Conservation (phyloP, 2,113 vertebrate species). For the Drymodes brunneopygia region DNA sequence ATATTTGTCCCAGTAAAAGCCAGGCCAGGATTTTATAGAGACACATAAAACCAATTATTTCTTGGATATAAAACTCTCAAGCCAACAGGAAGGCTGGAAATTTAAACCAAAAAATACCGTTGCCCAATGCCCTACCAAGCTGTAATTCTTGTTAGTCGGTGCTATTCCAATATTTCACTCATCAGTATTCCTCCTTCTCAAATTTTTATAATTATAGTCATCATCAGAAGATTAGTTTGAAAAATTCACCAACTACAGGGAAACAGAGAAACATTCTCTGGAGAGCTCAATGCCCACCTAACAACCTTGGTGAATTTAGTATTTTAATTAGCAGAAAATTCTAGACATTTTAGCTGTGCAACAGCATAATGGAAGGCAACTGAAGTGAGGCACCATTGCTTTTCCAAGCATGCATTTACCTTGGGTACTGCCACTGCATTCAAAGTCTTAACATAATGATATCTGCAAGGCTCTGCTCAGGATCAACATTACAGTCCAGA, state of each 20-base stretch:
- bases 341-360: not conserved
- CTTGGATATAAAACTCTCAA: not conserved
- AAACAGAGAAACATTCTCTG: conserved; percentile 27
- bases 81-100: not conserved
- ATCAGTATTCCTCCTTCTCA: conserved; percentile 64
- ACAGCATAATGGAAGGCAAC: not conserved
- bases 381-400: not conserved
- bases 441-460: not conserved
- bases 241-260: conserved; percentile 16
- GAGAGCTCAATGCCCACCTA: conserved; percentile 27
- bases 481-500: not conserved
- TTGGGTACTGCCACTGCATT: not conserved
- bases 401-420: not conserved
- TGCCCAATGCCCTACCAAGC: not conserved
- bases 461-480: not conserved
- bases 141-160: not conserved
- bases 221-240: conserved; percentile 39
- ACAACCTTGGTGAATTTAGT: not conserved
- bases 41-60: not conserved
- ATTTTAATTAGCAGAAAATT: conserved; percentile 41
- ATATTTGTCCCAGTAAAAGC: not conserved
- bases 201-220: conserved; percentile 52
- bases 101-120: not conserved
- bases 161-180: conserved; percentile 29
- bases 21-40: not conserved